Evolutionary conservation across 2,888 invertebrate species (phyloP), one percentile per base, ranked within the genome.

Genomic region (Frankliniella fusca): DNA sequence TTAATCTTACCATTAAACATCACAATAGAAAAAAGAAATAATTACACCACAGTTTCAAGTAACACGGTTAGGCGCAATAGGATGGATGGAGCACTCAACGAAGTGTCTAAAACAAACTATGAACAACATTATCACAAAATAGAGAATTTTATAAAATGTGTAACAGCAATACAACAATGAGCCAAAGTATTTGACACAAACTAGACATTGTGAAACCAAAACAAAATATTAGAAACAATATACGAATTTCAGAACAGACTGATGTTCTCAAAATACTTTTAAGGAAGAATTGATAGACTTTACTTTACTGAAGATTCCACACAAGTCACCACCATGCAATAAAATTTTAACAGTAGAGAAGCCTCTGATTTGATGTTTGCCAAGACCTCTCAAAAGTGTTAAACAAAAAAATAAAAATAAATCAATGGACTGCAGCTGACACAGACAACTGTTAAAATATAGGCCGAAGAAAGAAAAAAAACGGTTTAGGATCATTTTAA

Each of bases 41-140:
- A 76, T 27, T 3, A 23, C 12, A 23, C 23, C 23, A 12, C 27
- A 23, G 10, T 76, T 27, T 23, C 27, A 76, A 27, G 27, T 23
- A 11, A 27, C 23, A 76, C 12, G 70, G 70, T 76, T 76, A 76
- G 70, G 27, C 70, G 70, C 70, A 76, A 61, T n/a, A 61, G 61
- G 61, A 20, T 61, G 61, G 8, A 70, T 27, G 70, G 27, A 70
- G 23, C 11, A 76, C 8, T 27, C 23, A n/a, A 27, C 12, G 27
- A 10, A 27, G 12, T 27, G 9, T 76, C 70, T 70, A 23, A 10
- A n/a, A 70, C 20, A 20, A 23, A 23, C n/a, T 70, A 76, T 76
- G 27, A 10, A 76, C 70, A 76, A 70, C 23, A 27, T 76, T 76
- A 76, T 76, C 70, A 76, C 70, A 76, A 76, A 76, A 76, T 76